Evolutionary conservation across 2,113 vertebrate species (phyloP).

Genomic region (Neodontobutis hainanensis): DNA sequence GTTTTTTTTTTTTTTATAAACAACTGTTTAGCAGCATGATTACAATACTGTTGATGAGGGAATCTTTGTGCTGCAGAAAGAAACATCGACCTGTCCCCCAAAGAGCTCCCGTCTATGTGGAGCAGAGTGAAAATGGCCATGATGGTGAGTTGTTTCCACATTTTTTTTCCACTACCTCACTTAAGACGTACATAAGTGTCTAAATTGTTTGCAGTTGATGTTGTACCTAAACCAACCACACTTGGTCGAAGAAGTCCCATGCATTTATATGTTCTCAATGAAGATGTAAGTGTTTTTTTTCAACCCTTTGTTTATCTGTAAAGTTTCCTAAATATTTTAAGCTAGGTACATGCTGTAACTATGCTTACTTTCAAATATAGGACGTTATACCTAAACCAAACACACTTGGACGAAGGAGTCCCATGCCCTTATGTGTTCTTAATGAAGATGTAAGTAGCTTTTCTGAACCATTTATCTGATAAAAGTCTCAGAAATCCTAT

Average conservation of each 20-base stretch:
- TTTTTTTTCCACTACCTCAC: neutral
- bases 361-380: neutral
- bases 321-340: neutral
- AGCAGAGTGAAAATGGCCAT: constrained; percentile 85
- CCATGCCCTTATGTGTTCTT: constrained; percentile 89
- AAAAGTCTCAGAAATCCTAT: neutral
- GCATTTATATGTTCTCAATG: constrained; percentile 90
- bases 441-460: constrained; percentile 86
- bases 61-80: constrained; percentile 75
- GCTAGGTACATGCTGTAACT: neutral
- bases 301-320: neutral
- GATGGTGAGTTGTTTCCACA: constrained; percentile 80
- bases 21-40: neutral
- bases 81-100: constrained; percentile 83
- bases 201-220: constrained; percentile 79
- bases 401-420: constrained; percentile 87
- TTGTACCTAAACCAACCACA: constrained; percentile 82
- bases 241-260: constrained; percentile 88
- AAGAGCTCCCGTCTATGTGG: constrained; percentile 80
- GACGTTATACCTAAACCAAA: constrained; percentile 83
- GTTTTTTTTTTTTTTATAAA: neutral
- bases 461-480: neutral
- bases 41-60: neutral
- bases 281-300: constrained; percentile 81
- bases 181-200: neutral